phyloP scores from a whole-genome alignment of 2,888 invertebrate genomes.

The Trachelus stipa region DNA sequence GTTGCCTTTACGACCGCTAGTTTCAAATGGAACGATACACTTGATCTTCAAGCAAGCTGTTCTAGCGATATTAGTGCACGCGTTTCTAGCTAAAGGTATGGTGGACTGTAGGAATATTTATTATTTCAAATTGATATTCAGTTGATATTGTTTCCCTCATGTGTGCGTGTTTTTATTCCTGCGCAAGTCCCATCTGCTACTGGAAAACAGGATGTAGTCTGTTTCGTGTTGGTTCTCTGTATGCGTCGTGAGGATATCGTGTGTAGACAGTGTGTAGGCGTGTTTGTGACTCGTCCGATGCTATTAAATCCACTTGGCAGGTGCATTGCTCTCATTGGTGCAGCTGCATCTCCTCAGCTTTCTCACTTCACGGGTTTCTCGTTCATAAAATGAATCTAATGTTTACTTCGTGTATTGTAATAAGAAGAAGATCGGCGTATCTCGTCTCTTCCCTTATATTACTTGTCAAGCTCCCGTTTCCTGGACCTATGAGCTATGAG shows the following conservation, averaged over 20 bases:
- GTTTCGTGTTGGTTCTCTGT: constrained; percentile 25
- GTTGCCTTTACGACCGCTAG: constrained; percentile 28
- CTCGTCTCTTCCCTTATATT: neutral
- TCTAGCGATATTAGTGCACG: constrained; percentile 34
- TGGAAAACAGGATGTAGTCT: constrained; percentile 44
- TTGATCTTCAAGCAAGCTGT: constrained; percentile 27
- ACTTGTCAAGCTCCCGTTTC: neutral
- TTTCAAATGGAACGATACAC: constrained; percentile 31
- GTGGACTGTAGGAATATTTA: constrained; percentile 16
- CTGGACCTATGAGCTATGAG: neutral
- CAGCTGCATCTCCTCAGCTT: constrained; percentile 35
- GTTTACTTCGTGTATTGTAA: constrained; percentile 48
- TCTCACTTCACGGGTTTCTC: constrained; percentile 23
- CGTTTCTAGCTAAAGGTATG: constrained; percentile 43
- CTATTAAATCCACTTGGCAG: constrained; percentile 33
- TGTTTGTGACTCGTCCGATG: constrained; percentile 16
- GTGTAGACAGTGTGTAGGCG: neutral
- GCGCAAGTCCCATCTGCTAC: neutral
- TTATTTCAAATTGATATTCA: neutral
- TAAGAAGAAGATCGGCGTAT: constrained; percentile 21
- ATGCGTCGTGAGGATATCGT: constrained; percentile 30
- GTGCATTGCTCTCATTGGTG: constrained; percentile 13
- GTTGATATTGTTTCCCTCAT: constrained; percentile 9
- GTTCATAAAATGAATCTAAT: constrained; percentile 51
- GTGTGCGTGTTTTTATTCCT: constrained; percentile 1